A percentile compares a stretch with the other conserved stretches of the same genome.
Conservation (phyloP, 2,113 vertebrate genomes). For the Brachyistius frenatus region DNA sequence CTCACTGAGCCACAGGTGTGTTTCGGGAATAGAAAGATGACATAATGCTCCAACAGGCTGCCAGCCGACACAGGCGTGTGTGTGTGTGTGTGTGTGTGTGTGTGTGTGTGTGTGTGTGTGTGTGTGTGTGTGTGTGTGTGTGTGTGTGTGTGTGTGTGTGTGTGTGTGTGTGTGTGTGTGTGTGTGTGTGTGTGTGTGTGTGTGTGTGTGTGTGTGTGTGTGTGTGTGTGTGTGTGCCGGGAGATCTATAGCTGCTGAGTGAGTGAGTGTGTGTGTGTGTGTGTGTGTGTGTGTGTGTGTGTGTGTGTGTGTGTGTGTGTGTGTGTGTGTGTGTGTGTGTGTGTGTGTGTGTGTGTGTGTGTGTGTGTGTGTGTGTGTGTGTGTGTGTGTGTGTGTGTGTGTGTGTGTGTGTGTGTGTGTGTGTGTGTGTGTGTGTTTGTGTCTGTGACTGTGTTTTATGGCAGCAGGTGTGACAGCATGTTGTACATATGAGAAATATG, state of each 20-base stretch:
- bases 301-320: not conserved
- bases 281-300: not conserved
- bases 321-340: not conserved
- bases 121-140: not conserved
- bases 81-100: conserved; percentile 1
- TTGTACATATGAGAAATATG: conserved; percentile 46
- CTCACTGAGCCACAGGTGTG: conserved; percentile 31
- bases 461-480: conserved; percentile 65
- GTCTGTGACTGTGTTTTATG: conserved; percentile 39
- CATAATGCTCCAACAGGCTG: conserved; percentile 29
- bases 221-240: not conserved
- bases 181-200: not conserved
- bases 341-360: not conserved
- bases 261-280: not conserved
- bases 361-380: conserved; percentile 21
- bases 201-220: not conserved
- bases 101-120: not conserved
- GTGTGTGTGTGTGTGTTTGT: not conserved
- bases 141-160: not conserved
- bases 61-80: conserved; percentile 9
- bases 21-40: conserved; percentile 57
- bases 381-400: conserved; percentile 16
- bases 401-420: conserved; percentile 17
- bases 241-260: not conserved
- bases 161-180: not conserved